phyloP scores from a whole-genome alignment of 2,888 invertebrate genomes.

The Cephus rjabovi region DNA sequence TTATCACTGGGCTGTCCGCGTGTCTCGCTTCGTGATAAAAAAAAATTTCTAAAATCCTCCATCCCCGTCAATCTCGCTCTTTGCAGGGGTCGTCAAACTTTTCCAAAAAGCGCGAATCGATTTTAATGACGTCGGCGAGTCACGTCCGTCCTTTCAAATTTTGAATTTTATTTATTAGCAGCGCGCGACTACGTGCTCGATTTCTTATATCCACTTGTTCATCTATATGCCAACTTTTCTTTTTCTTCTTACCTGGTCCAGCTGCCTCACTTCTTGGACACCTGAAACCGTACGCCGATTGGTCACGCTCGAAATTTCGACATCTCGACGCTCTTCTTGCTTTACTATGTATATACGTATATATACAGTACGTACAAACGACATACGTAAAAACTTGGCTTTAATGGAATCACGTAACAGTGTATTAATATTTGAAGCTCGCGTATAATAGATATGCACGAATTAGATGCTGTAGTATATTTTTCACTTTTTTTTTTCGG shows the following conservation, averaged over 20 bases:
- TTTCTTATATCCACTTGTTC: neutral
- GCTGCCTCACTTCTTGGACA: neutral
- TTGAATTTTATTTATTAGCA: neutral
- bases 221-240: neutral
- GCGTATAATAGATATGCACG: neutral
- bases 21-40: too few species aligned
- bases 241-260: neutral
- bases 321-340: constrained; percentile 1
- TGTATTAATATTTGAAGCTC: neutral
- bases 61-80: too few species aligned
- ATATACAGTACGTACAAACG: constrained; percentile 1
- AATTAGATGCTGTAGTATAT: neutral
- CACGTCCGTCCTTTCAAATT: neutral
- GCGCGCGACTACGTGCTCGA: neutral
- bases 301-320: constrained; percentile 20
- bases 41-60: neutral
- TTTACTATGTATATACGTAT: neutral
- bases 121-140: too few species aligned
- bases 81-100: too few species aligned
- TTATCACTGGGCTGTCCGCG: too few species aligned
- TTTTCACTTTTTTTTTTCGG: too few species aligned
- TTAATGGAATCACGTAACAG: neutral
- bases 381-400: constrained; percentile 2
- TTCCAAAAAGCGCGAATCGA: too few species aligned
- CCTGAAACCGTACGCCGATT: neutral